Conservation (phyloP, 2,113 vertebrate genomes). For the Cyanoramphus novaezelandiae region DNA sequence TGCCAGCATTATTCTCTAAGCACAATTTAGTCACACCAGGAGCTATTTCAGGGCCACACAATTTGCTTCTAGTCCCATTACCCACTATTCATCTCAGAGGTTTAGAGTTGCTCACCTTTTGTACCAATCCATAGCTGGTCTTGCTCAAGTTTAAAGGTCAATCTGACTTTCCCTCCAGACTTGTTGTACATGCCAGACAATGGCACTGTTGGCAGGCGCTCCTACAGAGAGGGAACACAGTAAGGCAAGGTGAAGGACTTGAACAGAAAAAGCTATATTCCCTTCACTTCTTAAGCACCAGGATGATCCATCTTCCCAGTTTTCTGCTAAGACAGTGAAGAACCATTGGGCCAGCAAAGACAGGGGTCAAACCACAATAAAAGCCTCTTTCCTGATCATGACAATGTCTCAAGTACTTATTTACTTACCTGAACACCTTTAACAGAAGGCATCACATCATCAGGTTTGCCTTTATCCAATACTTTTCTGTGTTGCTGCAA, state of each 20-base stretch:
- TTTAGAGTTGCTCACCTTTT: conserved; percentile 82
- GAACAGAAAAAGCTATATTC: not conserved
- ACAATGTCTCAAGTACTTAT: not conserved
- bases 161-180: conserved; percentile 94
- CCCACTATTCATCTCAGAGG: not conserved
- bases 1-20: not conserved
- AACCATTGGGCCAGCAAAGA: not conserved
- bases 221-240: conserved; percentile 71
- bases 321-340: not conserved
- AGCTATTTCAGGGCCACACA: not conserved
- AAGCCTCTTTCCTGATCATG: not conserved
- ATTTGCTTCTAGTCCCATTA: not conserved
- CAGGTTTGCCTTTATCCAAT: conserved; percentile 98
- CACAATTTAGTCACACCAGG: not conserved
- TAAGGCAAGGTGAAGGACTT: not conserved
- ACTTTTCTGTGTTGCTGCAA: conserved; percentile 99
- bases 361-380: not conserved
- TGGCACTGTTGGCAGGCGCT: conserved; percentile 94
- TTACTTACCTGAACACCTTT: conserved; percentile 91
- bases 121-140: conserved; percentile 99
- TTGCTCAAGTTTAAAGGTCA: conserved; percentile 98
- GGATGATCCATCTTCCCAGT: not conserved
- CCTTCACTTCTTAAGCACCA: not conserved
- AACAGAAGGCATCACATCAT: conserved; percentile 92
- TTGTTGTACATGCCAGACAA: conserved; percentile 99